phyloP scores from a whole-genome alignment of 2,113 vertebrate genomes.

The Paedocypris sp. region DNA sequence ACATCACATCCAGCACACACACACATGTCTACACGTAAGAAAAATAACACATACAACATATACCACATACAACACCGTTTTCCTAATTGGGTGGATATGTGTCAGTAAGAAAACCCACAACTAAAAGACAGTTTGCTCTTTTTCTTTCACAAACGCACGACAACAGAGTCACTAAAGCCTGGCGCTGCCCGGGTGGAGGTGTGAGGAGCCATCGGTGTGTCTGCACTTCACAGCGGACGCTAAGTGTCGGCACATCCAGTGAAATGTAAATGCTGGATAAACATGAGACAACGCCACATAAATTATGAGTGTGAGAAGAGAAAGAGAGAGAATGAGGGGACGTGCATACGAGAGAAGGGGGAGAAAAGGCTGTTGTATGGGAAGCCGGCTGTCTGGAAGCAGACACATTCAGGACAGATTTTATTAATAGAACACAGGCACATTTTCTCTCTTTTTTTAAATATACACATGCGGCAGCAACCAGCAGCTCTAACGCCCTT shows the following conservation, averaged over 20 bases:
- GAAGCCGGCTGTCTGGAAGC: conserved; percentile 42
- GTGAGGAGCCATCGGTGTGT: conserved; percentile 32
- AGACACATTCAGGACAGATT: conserved; percentile 52
- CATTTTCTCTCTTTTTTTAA: neutral
- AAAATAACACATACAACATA: no score
- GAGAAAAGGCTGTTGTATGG: conserved; percentile 31
- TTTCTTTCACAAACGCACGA: no score
- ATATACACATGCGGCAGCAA: conserved; percentile 2
- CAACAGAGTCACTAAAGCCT: no score
- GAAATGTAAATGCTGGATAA: conserved; percentile 46
- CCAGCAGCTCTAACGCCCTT: conserved; percentile 1
- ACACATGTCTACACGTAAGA: no score
- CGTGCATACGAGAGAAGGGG: conserved; percentile 25
- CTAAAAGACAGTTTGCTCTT: no score
- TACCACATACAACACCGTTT: no score
- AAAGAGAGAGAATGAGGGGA: conserved; percentile 6
- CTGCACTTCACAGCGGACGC: conserved; percentile 29
- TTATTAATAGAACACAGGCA: conserved; percentile 40
- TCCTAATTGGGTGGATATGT: no score
- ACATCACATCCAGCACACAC: no score
- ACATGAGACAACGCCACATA: conserved; percentile 33
- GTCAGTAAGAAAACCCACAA: no score
- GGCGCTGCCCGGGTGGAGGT: conserved; percentile 16
- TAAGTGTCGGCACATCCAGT: conserved; percentile 33
- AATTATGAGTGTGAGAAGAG: conserved; percentile 30